Evolutionary conservation across 2,888 invertebrate species (phyloP).

Genomic region (Oxycera nigricornis): DNA sequence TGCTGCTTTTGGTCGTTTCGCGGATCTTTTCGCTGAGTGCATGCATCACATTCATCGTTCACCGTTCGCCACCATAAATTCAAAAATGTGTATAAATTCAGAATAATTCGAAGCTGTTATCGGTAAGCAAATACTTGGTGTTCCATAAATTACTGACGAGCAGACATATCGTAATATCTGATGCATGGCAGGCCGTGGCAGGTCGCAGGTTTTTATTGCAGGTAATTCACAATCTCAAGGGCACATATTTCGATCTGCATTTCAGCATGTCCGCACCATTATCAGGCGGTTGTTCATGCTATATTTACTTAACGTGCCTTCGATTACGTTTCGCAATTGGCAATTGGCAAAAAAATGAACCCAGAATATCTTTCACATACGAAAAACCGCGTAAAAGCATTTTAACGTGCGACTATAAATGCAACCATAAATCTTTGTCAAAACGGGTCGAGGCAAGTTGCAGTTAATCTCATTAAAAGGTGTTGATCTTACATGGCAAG

Average conservation of each 20-base stretch:
- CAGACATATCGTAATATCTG: constrained; percentile 20
- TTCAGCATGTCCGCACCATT: constrained; percentile 2
- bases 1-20: not conserved
- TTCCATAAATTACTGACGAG: constrained; percentile 37
- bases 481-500: too few species aligned
- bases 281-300: constrained; percentile 1
- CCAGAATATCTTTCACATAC: too few species aligned
- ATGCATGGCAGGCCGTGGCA: constrained; percentile 9
- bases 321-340: not conserved
- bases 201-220: constrained; percentile 33
- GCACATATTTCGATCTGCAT: constrained; percentile 23
- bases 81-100: constrained; percentile 24
- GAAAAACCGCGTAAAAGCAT: too few species aligned
- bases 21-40: not conserved
- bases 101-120: constrained; percentile 2
- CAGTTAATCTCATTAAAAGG: too few species aligned
- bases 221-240: constrained; percentile 27
- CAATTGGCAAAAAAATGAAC: too few species aligned
- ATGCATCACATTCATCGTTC: not conserved
- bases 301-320: constrained; percentile 6
- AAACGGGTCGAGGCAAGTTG: too few species aligned
- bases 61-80: constrained; percentile 4
- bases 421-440: too few species aligned
- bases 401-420: too few species aligned
- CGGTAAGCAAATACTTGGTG: constrained; percentile 29